Percentiles rank a stretch among this genome's conserved stretches.
phyloP scores from a whole-genome alignment of 2,888 invertebrate genomes.

The Ornithoptera alexandrae region DNA sequence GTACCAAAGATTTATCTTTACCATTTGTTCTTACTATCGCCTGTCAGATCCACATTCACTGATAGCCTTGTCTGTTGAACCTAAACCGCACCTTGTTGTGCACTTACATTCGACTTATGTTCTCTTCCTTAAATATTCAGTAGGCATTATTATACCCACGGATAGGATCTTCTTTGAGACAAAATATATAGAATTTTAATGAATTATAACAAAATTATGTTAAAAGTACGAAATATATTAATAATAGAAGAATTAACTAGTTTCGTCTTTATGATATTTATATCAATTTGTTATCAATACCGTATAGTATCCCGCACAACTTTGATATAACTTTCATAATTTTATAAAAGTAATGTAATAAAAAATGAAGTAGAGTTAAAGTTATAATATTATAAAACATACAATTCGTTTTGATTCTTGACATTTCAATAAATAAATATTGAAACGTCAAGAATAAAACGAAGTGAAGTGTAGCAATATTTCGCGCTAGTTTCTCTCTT shows the following conservation, averaged over 20 bases:
- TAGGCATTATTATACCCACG: background rate
- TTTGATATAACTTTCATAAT: background rate
- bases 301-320: background rate
- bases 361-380: background rate
- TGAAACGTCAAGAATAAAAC: conserved; percentile 27
- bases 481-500: conserved; percentile 62
- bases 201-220: background rate
- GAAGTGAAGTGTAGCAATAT: conserved; percentile 52
- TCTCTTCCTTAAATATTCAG: background rate
- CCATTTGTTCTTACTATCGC: conserved; percentile 28
- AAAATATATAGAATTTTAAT: background rate
- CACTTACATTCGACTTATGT: background rate
- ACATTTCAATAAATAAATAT: background rate
- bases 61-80: conserved; percentile 30
- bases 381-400: background rate
- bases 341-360: background rate
- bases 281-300: background rate
- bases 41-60: conserved; percentile 28
- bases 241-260: background rate
- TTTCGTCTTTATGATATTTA: background rate
- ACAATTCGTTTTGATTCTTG: background rate
- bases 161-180: background rate
- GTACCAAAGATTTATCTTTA: conserved; percentile 26
- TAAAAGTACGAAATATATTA: background rate
- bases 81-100: conserved; percentile 20